Conservation (phyloP, 2,797 vertebrate genomes). For the Falco peregrinus region DNA sequence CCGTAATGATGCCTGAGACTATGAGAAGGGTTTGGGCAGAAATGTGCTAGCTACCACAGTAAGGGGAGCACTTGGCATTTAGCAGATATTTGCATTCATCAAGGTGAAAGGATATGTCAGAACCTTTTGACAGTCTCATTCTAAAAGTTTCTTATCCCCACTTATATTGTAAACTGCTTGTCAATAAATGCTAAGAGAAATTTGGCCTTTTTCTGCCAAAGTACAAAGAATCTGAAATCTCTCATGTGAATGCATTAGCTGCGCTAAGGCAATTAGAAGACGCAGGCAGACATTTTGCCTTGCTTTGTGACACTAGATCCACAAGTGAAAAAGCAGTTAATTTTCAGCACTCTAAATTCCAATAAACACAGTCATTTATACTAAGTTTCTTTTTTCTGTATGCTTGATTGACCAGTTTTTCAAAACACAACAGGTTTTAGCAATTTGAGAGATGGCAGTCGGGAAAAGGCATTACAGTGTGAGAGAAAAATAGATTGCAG, state of each 20-base stretch:
- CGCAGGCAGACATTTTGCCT: not conserved
- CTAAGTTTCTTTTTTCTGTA: not conserved
- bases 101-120: conserved; percentile 4
- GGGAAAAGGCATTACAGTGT: not conserved
- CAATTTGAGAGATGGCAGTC: not conserved
- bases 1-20: not conserved
- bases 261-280: not conserved
- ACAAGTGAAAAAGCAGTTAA: not conserved
- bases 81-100: not conserved
- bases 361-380: not conserved
- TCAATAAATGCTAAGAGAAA: not conserved
- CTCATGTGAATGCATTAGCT: not conserved
- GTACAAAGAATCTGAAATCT: not conserved
- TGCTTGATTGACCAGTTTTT: not conserved
- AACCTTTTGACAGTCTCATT: not conserved
- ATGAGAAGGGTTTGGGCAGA: not conserved
- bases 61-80: not conserved
- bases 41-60: not conserved
- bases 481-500: not conserved
- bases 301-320: not conserved
- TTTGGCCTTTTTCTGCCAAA: not conserved
- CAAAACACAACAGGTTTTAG: not conserved
- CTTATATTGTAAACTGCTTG: not conserved
- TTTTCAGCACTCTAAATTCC: not conserved
- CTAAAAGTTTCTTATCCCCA: not conserved